Evolutionary conservation across 1,140 invertebrate species (phyloP), one percentile per base, ranked within the genome.

Genomic region (Lordiphosa clarofinis): DNA sequence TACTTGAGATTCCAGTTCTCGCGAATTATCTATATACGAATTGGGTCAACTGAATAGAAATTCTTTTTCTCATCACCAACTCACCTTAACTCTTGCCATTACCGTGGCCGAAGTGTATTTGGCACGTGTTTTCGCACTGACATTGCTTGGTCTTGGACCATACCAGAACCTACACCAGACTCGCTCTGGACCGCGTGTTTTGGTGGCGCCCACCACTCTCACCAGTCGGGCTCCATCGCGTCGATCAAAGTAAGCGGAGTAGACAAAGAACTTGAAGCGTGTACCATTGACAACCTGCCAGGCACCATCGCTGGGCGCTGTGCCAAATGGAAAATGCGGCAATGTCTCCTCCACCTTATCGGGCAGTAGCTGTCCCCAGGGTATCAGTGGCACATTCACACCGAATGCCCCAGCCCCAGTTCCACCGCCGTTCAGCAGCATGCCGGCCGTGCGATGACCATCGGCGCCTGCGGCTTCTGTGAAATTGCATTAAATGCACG

Each of bases 1-100:
- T 97, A 98, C 82, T 96, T 96, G 3, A 97, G 89, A 88, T 97
- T 97, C 96, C 96, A 98, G 88, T 97, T 97, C 89, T 98, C 96
- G 21, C 96, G 90, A 28, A 98, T 97, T 0, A 95, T 92, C 92
- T 94, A 62, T 0, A 28, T 10, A 28, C 5, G 13, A 13, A 42
- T 24, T n/a, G 4, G 2, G 40, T 4, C 15, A 43, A 1, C 4
- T 43, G 13, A 24, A 11, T n/a, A 6, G 19, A 24, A 43, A n/a
- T 10, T 42, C 4, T 6, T 21, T 6, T n/a, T 6, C n/a, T 48
- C 3, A 28, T 12, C n/a, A 3, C 4, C 28, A 35, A 52, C 78
- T 86, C 87, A 95, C 94, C 92, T 95, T 95, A 40, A 95, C 92
- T 90, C 93, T 93, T 12, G 94, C 94, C 62, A 93, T 91, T 10